Evolutionary conservation across 1,140 invertebrate genomes (phyloP).

Genomic region (Drosophila mayri): DNA sequence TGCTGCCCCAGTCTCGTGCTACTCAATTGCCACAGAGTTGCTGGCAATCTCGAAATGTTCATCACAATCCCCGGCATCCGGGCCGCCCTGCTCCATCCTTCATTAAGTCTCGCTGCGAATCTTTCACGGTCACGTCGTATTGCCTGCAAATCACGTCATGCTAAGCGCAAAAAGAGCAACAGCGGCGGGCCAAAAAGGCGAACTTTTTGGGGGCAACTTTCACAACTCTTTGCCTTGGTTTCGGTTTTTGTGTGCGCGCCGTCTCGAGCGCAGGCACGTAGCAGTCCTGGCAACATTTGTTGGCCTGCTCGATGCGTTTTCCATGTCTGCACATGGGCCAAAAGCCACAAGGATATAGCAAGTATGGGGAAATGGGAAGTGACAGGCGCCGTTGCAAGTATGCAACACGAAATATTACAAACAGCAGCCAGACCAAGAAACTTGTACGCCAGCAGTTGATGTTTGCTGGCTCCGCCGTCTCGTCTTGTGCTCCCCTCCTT

Average conservation of each 20-base stretch:
- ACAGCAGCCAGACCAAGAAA: conserved; percentile 54
- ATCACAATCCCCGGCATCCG: conserved; percentile 1
- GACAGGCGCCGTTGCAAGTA: conserved; percentile 51
- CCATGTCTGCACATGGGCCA: conserved; percentile 60
- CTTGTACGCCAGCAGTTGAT: conserved; percentile 57
- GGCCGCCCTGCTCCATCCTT: conserved; percentile 1
- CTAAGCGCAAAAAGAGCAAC: conserved; percentile 29
- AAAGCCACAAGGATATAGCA: conserved; percentile 36
- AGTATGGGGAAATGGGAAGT: conserved; percentile 24
- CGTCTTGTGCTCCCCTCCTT: background rate
- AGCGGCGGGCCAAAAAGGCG: conserved; percentile 22
- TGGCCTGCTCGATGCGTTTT: conserved; percentile 66
- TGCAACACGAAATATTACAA: conserved; percentile 73
- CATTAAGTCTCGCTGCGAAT: conserved; percentile 42
- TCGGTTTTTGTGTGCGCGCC: conserved; percentile 13
- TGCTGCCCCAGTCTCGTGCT: conserved; percentile 1
- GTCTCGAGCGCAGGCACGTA: conserved; percentile 59
- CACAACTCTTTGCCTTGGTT: conserved; percentile 58
- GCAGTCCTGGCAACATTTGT: conserved; percentile 64
- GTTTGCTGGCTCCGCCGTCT: conserved; percentile 31
- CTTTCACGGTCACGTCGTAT: conserved; percentile 76
- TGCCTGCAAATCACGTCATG: conserved; percentile 73
- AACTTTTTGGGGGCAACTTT: conserved; percentile 49
- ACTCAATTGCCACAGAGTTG: conserved; percentile 29
- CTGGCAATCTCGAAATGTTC: conserved; percentile 23